phyloP scores from a whole-genome alignment of 2,888 invertebrate species.

The Hypolimnas misippus region DNA sequence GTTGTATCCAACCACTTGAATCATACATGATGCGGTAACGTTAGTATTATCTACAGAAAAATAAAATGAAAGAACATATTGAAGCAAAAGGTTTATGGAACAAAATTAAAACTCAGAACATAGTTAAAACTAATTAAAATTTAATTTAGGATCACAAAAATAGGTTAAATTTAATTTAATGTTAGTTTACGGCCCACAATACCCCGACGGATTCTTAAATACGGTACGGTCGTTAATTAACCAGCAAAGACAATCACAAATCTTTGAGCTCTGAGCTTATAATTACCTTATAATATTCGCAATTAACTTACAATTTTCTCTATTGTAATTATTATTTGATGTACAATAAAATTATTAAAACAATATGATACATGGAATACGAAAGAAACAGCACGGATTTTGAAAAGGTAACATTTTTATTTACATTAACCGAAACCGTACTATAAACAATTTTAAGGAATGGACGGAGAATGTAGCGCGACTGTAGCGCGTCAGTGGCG shows the following conservation, averaged over 20 bases:
- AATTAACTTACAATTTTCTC: slow-evolving; percentile 12
- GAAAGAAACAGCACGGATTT: slow-evolving; percentile 41
- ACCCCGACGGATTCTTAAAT: slow-evolving; percentile 35
- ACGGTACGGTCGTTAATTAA: slow-evolving; percentile 32
- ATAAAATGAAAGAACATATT: slow-evolving; percentile 29
- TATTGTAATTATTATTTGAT: slow-evolving; percentile 20
- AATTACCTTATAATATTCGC: slow-evolving; percentile 19
- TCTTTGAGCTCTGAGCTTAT: slow-evolving; percentile 21
- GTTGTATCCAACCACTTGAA: not conserved
- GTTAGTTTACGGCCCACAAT: slow-evolving; percentile 40
- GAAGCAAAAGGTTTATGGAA: slow-evolving; percentile 39
- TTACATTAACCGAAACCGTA: slow-evolving; percentile 51
- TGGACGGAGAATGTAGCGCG: slow-evolving; percentile 46
- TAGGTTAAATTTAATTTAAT: slow-evolving; percentile 44
- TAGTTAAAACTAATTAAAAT: slow-evolving; percentile 69
- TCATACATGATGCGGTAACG: not conserved
- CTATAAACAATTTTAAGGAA: slow-evolving; percentile 38
- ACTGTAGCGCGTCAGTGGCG: slow-evolving; percentile 48
- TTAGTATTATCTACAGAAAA: not conserved
- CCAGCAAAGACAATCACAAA: slow-evolving; percentile 6
- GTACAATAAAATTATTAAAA: slow-evolving; percentile 25
- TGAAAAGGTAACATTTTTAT: slow-evolving; percentile 42
- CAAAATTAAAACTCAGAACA: slow-evolving; percentile 53
- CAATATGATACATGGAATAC: slow-evolving; percentile 24
- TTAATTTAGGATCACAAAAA: slow-evolving; percentile 79